Evolutionary conservation across 2,113 vertebrate genomes (phyloP).

Genomic region (Chamaetylas fuelleborni): DNA sequence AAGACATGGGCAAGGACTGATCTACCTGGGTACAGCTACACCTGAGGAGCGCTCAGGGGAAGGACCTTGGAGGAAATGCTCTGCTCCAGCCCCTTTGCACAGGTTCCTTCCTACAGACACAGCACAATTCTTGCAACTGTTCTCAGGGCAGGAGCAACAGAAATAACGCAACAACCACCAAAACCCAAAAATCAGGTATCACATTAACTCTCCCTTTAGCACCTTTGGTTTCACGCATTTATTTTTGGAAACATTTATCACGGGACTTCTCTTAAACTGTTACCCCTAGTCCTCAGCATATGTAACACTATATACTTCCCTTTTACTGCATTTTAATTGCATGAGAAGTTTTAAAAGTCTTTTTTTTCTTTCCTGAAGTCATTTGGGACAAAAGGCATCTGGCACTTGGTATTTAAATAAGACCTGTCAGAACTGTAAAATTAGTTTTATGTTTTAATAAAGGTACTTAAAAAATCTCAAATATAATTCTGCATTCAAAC

Average conservation of each 20-base stretch:
- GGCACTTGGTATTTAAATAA: slow-evolving; percentile 37
- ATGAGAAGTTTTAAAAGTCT: not conserved
- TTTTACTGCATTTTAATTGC: slow-evolving; percentile 39
- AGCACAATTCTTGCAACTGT: not conserved
- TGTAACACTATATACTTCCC: not conserved
- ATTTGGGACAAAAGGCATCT: slow-evolving; percentile 46
- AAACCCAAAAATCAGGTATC: not conserved
- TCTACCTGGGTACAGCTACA: not conserved
- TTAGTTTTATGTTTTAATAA: slow-evolving; percentile 50
- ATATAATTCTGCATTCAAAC: slow-evolving; percentile 19
- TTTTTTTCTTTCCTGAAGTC: not conserved
- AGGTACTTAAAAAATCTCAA: slow-evolving; percentile 42
- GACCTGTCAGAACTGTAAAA: slow-evolving; percentile 48
- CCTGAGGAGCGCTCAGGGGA: not conserved
- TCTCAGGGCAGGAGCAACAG: not conserved
- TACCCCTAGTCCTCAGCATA: not conserved
- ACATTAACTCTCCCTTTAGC: not conserved
- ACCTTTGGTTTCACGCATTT: not conserved
- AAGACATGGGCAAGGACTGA: not conserved
- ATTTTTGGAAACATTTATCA: not conserved
- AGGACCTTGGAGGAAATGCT: not conserved
- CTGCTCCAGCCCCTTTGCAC: not conserved
- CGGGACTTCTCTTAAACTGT: not conserved
- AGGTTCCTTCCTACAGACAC: not conserved
- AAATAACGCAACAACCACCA: not conserved